Base-by-base conservation (phyloP, 2,113 vertebrate genomes). In the Ctenomys sociabilis region DNA sequence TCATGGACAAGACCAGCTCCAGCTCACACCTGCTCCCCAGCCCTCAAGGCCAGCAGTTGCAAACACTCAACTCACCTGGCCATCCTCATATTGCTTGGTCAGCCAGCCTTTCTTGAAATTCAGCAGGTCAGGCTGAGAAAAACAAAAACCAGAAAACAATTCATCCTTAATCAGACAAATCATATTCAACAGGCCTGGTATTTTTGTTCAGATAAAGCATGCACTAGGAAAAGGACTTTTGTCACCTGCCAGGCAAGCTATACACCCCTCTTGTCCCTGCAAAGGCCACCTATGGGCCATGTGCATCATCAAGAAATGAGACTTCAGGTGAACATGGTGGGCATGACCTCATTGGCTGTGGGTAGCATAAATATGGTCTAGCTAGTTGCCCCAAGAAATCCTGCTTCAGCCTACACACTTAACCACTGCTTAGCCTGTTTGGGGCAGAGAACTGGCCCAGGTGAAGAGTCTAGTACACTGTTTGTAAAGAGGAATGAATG, bases 51-150 rank as follows among this genome's bases (percentile, higher is more conserved):
- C 68, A 73, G 90, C 37, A 63, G 30, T 26, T 45, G 80, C 11
- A 16, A 0, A 0, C 26, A 98, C 98, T 99, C 98, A 99, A 98
- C 98, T 99, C 98, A 99, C 99, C 99, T 99, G 98, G 88, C 99
- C 99, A 0, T 99, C 99, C 90, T 99, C 99, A 0, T 99, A 99
- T 80, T 99, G 99, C 97, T 99, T 99, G 82, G 99, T 99, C 99
- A 99, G 99, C 99, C 99, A 99, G 98, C 99, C 99, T 98, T 99
- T 99, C 98, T 99, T 99, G 98, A 99, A 99, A 97, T 99, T 99
- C 98, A 99, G 98, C 97, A 99, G 98, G 98, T 99, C 99, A 0
- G 99, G 99, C 99, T 99, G 97, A 90, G 98, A 86, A 96, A 64
- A 40, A 45, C 86, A 84, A 70, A 70, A 70, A n/a, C 17, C 17